phyloP scores from a whole-genome alignment of 2,797 vertebrate genomes.

The Hozukius guyotensis region DNA sequence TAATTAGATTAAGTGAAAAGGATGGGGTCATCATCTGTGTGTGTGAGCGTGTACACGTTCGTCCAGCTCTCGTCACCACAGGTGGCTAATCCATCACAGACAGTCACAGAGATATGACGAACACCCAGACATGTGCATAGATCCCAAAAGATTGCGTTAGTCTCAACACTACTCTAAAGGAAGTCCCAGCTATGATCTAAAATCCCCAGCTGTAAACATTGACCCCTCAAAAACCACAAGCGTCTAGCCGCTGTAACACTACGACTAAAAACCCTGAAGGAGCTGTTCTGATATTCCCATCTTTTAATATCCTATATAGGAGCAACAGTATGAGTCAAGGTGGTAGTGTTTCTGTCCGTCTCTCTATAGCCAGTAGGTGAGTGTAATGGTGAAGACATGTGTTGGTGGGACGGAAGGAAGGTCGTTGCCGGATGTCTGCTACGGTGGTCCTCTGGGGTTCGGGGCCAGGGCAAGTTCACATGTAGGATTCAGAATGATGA shows the following conservation, averaged over 20 bases:
- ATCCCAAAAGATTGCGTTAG: conserved; percentile 68
- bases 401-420: conserved; percentile 33
- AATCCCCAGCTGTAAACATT: conserved; percentile 43
- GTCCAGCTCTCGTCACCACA: conserved; percentile 58
- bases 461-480: conserved; percentile 15
- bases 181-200: conserved; percentile 51
- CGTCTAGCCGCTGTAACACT: neutral
- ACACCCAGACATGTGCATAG: conserved; percentile 59
- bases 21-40: conserved; percentile 51
- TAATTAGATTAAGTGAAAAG: conserved; percentile 74
- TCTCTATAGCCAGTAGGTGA: conserved; percentile 36
- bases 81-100: conserved; percentile 77
- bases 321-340: conserved; percentile 25
- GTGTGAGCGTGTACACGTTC: conserved; percentile 14
- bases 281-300: conserved; percentile 12
- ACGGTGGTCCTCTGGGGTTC: conserved; percentile 48
- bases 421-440: conserved; percentile 43
- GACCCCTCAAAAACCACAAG: conserved; percentile 20
- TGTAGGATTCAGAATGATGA: conserved; percentile 21
- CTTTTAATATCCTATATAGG: conserved; percentile 41
- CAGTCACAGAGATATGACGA: conserved; percentile 55
- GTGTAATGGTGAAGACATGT: conserved; percentile 68
- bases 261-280: neutral
- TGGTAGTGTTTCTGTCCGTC: conserved; percentile 25
- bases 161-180: conserved; percentile 53